Conservation (phyloP, 2,797 vertebrate species). For the Anguilla anguilla region DNA sequence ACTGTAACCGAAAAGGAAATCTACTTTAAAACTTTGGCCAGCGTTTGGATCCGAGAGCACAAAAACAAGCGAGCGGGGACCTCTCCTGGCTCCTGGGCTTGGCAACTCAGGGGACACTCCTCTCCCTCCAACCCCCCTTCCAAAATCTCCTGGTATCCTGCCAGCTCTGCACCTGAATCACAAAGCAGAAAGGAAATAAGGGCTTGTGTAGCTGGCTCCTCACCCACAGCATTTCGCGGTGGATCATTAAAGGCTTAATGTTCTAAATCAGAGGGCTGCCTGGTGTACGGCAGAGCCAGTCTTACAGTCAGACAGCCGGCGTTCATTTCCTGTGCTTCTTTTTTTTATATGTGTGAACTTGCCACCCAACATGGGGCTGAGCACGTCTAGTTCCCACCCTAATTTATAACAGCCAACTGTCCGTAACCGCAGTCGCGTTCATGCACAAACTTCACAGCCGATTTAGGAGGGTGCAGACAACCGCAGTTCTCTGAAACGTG, state of each 20-base stretch:
- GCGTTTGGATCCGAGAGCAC: not conserved
- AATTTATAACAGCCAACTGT: too few relatives aligned
- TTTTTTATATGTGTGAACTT: too few relatives aligned
- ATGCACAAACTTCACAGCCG: too few relatives aligned
- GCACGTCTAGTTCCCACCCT: too few relatives aligned
- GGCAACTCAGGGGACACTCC: not conserved
- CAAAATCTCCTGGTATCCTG: not conserved
- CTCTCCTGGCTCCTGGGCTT: not conserved
- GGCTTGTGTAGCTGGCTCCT: not conserved
- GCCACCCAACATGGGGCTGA: too few relatives aligned
- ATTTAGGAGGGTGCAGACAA: too few relatives aligned
- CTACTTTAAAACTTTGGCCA: not conserved
- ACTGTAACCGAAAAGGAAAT: not conserved
- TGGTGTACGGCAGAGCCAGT: not conserved
- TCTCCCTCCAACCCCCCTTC: not conserved
- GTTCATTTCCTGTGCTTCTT: not conserved
- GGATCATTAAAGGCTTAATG: not conserved
- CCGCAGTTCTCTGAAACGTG: too few relatives aligned
- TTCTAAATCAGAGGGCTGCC: not conserved
- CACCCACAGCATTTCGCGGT: not conserved
- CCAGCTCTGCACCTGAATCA: not conserved
- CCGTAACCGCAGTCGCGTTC: too few relatives aligned
- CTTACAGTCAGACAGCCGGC: not conserved
- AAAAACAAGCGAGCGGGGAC: not conserved
- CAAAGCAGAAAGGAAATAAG: not conserved